These are phyloP conservation scores for Emydoidea blandingii DNA, from an alignment of 2,797 vertebrate genomes.

Conservation along the genomic window DNA sequence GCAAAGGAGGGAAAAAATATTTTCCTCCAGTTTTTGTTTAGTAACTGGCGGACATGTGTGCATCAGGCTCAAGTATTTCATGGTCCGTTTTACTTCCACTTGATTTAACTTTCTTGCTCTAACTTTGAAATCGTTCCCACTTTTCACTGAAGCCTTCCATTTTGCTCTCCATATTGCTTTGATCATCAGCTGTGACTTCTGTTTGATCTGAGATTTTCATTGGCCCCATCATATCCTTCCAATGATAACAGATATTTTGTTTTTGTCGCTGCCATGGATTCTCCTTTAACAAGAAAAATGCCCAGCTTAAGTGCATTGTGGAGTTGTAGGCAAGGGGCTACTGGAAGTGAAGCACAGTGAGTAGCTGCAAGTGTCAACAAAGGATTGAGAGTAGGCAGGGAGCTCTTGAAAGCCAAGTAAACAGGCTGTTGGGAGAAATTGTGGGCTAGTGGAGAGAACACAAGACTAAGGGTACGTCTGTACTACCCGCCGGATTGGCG, in stretches of 20 bases:
- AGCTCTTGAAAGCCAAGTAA: background rate
- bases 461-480: background rate
- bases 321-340: constrained; percentile 34
- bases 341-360: background rate
- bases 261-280: constrained; percentile 19
- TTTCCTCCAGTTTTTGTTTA: constrained; percentile 34
- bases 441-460: background rate
- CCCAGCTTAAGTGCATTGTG: background rate
- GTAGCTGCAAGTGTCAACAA: background rate
- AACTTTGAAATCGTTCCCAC: constrained; percentile 71
- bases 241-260: background rate
- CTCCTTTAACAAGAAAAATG: background rate
- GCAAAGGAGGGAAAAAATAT: background rate
- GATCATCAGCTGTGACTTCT: constrained; percentile 14
- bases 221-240: background rate
- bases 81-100: constrained; percentile 66
- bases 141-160: constrained; percentile 56
- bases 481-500: no score
- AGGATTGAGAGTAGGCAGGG: background rate
- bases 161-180: constrained; percentile 62
- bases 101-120: constrained; percentile 57
- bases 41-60: constrained; percentile 56
- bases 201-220: constrained; percentile 54
- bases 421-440: background rate
- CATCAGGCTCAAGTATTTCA: constrained; percentile 58